A percentile compares a stretch with the other conserved stretches of the same genome.
These are phyloP conservation scores for Acipenser ruthenus DNA, from an alignment of 2,797 vertebrate species.

Conservation along the genomic window DNA sequence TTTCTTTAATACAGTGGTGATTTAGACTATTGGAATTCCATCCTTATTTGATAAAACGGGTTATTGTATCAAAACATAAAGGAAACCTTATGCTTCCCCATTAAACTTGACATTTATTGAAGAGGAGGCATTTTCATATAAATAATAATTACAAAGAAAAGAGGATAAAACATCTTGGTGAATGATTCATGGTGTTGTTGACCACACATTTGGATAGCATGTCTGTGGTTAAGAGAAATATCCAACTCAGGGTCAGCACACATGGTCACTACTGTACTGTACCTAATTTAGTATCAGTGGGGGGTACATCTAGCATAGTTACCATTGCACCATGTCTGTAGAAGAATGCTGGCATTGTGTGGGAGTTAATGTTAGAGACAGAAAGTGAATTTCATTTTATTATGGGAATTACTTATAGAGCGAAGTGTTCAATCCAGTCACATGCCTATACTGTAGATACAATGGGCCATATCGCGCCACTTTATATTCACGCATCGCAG, in stretches of 20 bases:
- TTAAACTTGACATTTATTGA: not conserved
- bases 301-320: constrained; percentile 18
- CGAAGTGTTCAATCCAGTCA: too few species aligned
- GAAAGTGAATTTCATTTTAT: constrained; percentile 29
- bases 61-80: not conserved
- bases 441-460: too few species aligned
- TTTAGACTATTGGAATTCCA: not conserved
- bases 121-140: not conserved
- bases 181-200: not conserved
- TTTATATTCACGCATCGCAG: too few species aligned
- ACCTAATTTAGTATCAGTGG: constrained; percentile 46
- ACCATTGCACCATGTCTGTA: constrained; percentile 2
- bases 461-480: too few species aligned
- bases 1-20: too few species aligned
- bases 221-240: not conserved
- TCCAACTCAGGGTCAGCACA: constrained; percentile 36
- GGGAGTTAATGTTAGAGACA: constrained; percentile 42
- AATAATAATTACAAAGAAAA: too few species aligned
- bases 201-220: not conserved
- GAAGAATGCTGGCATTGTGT: constrained; percentile 27
- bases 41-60: not conserved
- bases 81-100: not conserved
- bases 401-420: too few species aligned
- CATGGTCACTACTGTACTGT: constrained; percentile 26
- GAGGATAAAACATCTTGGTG: not conserved